Evolutionary conservation across 2,113 vertebrate species (phyloP), one percentile per base, ranked within the genome.

Genomic region (Nesogale talazaci): DNA sequence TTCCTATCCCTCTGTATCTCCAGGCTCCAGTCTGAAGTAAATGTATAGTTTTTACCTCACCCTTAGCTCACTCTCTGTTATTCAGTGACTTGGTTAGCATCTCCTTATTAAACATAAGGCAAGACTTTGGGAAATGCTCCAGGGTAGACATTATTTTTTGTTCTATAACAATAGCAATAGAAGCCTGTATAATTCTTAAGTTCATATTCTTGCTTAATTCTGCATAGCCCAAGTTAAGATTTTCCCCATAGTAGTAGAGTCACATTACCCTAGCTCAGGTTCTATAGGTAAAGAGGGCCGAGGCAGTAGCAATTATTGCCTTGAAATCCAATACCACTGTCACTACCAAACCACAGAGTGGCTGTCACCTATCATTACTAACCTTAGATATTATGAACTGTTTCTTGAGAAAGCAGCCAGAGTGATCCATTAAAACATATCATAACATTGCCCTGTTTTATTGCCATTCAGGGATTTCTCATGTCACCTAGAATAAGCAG

Each of bases 401-500:
- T 80, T 89, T 14, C 80, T 59, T 92, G 74, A 83, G 52, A 79
- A 2, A 65, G 36, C 0, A 65, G 75, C 15, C 29, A 87, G 27
- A 88, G 36, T 25, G n/a, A 74, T 80, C 92, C 57, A 77, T 70
- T 67, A 74, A 72, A 86, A 91, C 34, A 67, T 61, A 72, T 25
- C 42, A 69, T 82, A 77, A 36, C 56, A 61, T 6, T 69, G 3
- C 86, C 22, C 31, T 74, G 27, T 22, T 22, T 91, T 25, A 63
- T 79, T 29, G n/a, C 15, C 0, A 6, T 56, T 23, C 36, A 31
- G 56, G 23, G 74, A 1, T 22, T 91, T 86, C 40, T 75, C 36
- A 59, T 72, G 31, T 78, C 29, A 42, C 57, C 38, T 23, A 40
- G 59, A 86, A 52, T 23, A 40, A 69, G 34, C 40, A 17, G 29